Base-by-base conservation (phyloP, 2,797 vertebrate species). In the Eutrigla gurnardus region DNA sequence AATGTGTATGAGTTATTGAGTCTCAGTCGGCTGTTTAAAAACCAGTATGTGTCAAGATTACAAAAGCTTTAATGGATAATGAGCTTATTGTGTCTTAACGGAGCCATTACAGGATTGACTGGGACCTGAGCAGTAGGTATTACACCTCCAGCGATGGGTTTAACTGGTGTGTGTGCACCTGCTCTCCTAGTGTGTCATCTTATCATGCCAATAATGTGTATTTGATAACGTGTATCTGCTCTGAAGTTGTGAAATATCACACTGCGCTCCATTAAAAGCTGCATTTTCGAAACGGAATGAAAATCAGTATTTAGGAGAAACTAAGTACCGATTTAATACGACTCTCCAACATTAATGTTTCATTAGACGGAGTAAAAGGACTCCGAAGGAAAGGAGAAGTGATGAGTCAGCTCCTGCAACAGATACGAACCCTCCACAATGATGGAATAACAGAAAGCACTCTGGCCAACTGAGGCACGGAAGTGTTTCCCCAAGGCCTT, bases 31-130 rank as follows among this genome's bases (percentile, higher is more conserved):
- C 47, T 59, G 42, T 18, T 70, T 66, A 65, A 80, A 83, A 77
- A 54, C 12, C 40, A 71, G 33, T 15, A 42, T 82, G 81, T 78
- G 73, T 82, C 73, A 78, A 74, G 81, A 86, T 86, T 86, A 81
- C 45, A 65, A 76, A 75, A 50, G 65, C 25, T 83, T 81, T 75
- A 32, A 33, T 18, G 37, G 55, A 59, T 86, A 88, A 77, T 86
- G 61, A 81, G 85, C 81, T 90, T 81, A 78, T 42, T 65, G 67
- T 75, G 70, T 82, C 71, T 82, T 81, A 72, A 59, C 45, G 35
- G 42, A 53, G 73, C 50, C 65, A 66, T 86, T 12, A 81, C 13
- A 42, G 68, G 78, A 82, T 70, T 77, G 73, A 76, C 70, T 75
- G 53, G 62, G 50, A 66, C 40, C 46, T 43, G 68, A 65, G 60